Evolutionary conservation across 2,888 invertebrate species (phyloP).

Genomic region (Leptopterna dolabrata): DNA sequence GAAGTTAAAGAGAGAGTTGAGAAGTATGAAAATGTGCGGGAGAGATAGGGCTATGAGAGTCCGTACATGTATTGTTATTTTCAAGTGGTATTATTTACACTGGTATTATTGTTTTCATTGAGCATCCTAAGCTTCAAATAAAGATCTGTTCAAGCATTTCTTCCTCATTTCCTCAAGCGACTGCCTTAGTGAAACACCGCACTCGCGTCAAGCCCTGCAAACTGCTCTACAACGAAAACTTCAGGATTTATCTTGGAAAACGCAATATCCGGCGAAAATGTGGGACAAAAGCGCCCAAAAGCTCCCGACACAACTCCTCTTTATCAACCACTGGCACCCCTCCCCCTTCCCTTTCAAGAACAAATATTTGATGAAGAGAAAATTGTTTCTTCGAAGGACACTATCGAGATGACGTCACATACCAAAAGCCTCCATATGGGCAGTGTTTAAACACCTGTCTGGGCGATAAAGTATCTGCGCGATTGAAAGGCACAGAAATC

Average conservation of each 20-base stretch:
- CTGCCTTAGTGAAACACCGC: not conserved
- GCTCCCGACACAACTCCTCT: not conserved
- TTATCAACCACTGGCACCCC: not conserved
- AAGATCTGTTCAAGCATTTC: no score
- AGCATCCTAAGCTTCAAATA: not conserved
- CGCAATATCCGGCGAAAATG: not conserved
- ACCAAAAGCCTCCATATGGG: not conserved
- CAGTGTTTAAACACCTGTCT: not conserved
- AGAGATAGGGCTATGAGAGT: no score
- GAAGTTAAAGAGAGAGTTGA: no score
- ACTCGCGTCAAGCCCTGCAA: not conserved
- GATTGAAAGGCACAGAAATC: not conserved
- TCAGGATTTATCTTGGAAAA: not conserved
- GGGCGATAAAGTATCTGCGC: not conserved
- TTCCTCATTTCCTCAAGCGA: not conserved
- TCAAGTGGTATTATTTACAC: no score
- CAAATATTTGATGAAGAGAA: not conserved
- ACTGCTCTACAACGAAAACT: not conserved
- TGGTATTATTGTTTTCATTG: no score
- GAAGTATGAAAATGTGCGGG: no score
- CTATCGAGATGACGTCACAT: not conserved
- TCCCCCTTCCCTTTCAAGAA: not conserved
- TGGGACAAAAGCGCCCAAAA: not conserved
- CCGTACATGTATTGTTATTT: no score
- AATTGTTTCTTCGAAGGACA: not conserved